Evolutionary conservation across 1,140 invertebrate genomes (phyloP).

Genomic region (Philotrypesis tridentata): DNA sequence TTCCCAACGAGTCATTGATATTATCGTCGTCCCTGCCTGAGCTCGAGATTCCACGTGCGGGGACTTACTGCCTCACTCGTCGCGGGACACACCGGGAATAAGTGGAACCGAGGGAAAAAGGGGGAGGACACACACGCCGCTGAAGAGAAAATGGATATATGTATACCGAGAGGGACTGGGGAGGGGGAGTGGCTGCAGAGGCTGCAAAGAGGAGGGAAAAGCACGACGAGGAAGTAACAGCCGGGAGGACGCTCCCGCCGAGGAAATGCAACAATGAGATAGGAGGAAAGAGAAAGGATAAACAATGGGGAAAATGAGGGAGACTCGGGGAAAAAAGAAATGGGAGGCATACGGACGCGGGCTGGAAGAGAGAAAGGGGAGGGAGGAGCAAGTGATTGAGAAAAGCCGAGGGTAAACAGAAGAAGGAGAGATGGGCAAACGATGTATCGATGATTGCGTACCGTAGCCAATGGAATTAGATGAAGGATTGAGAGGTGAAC

Average conservation of each 20-base stretch:
- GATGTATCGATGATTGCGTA: background rate
- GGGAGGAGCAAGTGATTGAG: background rate
- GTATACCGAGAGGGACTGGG: background rate
- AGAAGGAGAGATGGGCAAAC: background rate
- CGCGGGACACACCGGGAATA: background rate
- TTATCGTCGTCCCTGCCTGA: slow-evolving; percentile 49
- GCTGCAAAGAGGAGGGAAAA: background rate
- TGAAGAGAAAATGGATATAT: background rate
- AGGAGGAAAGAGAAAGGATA: background rate
- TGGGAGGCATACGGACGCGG: background rate
- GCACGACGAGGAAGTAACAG: background rate
- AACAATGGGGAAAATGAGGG: background rate
- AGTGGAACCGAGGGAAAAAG: background rate
- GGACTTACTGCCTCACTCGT: background rate
- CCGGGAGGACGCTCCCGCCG: background rate
- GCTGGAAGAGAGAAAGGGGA: background rate
- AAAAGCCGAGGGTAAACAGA: background rate
- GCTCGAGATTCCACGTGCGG: slow-evolving; percentile 27
- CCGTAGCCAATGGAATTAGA: background rate
- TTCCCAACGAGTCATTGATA: slow-evolving; percentile 49
- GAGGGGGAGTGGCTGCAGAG: background rate
- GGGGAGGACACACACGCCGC: background rate
- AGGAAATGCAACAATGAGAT: slow-evolving; percentile 8
- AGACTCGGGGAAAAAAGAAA: background rate
- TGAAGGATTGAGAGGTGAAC: background rate